These are phyloP conservation scores for Philopedon plagiatum DNA, from an alignment of 2,888 invertebrate genomes.

Conservation along the genomic window DNA sequence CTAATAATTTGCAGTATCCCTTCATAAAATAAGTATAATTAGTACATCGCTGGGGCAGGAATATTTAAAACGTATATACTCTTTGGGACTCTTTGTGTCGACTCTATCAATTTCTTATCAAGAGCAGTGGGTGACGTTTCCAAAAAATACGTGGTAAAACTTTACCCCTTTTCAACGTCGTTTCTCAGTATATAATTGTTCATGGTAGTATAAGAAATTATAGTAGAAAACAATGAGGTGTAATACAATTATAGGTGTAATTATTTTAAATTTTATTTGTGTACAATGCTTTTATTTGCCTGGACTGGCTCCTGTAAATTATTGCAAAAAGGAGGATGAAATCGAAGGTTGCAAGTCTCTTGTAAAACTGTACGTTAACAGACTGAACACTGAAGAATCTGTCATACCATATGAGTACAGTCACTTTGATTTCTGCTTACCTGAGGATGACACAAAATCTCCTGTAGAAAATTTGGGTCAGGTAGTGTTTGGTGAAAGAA, in stretches of 20 bases:
- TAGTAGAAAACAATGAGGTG: conserved; percentile 21
- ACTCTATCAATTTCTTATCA: not conserved
- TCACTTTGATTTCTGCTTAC: conserved; percentile 95
- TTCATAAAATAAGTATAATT: not conserved
- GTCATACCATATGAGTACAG: conserved; percentile 98
- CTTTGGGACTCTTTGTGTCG: not conserved
- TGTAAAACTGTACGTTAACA: conserved; percentile 93
- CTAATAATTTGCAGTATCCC: not conserved
- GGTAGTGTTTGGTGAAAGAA: conserved; percentile 99
- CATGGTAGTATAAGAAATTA: not conserved
- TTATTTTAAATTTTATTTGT: conserved; percentile 24
- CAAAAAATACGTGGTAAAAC: conserved; percentile 34
- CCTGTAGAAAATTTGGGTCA: conserved; percentile 99
- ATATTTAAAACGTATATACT: not conserved
- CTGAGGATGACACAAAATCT: conserved; percentile 79
- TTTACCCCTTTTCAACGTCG: not conserved
- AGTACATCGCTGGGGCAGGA: not conserved
- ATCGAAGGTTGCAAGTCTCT: conserved; percentile 88
- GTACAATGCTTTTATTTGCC: conserved; percentile 87
- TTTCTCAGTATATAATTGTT: not conserved
- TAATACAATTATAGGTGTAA: conserved; percentile 10
- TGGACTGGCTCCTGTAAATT: conserved; percentile 97
- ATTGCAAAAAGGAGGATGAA: conserved; percentile 81
- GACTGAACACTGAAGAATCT: conserved; percentile 97
- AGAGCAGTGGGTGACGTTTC: conserved; percentile 38